These are phyloP conservation scores for Drosophila tristis DNA, from an alignment of 1,140 invertebrate species.

Conservation along the genomic window DNA sequence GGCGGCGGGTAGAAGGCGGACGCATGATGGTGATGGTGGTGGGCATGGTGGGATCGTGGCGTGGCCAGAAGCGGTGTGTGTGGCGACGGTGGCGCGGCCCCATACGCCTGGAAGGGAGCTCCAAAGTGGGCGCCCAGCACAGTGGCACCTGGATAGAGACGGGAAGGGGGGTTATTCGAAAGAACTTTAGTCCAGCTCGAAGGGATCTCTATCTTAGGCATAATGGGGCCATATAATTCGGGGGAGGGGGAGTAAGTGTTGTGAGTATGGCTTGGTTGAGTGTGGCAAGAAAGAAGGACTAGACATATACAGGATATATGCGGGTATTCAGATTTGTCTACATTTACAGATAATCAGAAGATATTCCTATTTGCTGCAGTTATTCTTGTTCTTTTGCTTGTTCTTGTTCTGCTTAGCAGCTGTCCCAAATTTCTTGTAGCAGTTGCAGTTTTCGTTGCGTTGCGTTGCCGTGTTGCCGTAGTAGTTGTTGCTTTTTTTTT, in stretches of 20 bases:
- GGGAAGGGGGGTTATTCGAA: background rate
- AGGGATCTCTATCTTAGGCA: background rate
- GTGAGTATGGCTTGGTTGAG: conserved; percentile 60
- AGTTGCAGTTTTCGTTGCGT: too few species aligned
- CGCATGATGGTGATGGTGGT: conserved; percentile 64
- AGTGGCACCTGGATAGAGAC: conserved; percentile 64
- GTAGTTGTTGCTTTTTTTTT: conserved; percentile 29
- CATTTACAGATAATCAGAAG: background rate
- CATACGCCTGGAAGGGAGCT: conserved; percentile 65
- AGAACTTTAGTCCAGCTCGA: background rate
- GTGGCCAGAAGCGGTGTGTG: conserved; percentile 80
- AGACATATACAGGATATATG: conserved; percentile 38
- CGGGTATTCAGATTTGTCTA: conserved; percentile 14
- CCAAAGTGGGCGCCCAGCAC: conserved; percentile 75
- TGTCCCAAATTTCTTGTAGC: too few species aligned
- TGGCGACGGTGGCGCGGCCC: conserved; percentile 68
- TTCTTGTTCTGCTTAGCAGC: background rate
- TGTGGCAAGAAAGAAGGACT: background rate
- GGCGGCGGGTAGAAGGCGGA: conserved; percentile 85
- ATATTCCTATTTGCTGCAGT: background rate
- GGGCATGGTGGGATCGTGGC: conserved; percentile 84
- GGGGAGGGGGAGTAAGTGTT: conserved; percentile 43
- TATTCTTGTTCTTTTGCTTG: conserved; percentile 3
- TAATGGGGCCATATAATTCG: background rate
- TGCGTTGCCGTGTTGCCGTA: background rate